These are phyloP conservation scores for Entomyzon cyanotis DNA, from an alignment of 2,113 vertebrate species.

Conservation along the genomic window DNA sequence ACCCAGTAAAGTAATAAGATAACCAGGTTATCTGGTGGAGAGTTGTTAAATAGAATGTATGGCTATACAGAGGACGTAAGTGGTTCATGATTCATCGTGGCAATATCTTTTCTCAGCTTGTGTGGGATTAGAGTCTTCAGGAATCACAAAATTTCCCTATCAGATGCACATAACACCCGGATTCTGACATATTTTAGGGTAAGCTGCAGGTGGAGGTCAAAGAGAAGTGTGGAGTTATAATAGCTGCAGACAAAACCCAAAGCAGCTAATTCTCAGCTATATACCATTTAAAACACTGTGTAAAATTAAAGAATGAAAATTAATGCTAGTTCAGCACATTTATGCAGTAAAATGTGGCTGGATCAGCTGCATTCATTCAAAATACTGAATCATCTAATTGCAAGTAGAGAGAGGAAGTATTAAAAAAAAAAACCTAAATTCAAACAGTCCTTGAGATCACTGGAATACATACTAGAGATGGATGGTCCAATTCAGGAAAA, in stretches of 20 bases:
- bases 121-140: background rate
- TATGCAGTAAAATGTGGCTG: background rate
- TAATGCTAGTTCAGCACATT: background rate
- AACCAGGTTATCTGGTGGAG: background rate
- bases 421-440: conserved; percentile 2
- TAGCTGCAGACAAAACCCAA: background rate
- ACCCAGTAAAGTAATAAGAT: background rate
- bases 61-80: background rate
- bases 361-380: background rate
- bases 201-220: background rate
- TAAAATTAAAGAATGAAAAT: background rate
- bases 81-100: background rate
- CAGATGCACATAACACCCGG: background rate
- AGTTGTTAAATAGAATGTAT: background rate
- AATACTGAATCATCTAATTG: conserved; percentile 46
- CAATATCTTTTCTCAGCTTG: background rate
- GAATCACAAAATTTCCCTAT: background rate
- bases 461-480: background rate
- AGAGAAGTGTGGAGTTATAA: background rate
- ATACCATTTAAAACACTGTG: background rate
- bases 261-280: background rate
- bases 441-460: background rate
- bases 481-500: background rate
- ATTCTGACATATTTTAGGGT: background rate
- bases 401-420: background rate